Conservation (phyloP, 2,888 invertebrate genomes). For the Boloria euphrosyne region DNA sequence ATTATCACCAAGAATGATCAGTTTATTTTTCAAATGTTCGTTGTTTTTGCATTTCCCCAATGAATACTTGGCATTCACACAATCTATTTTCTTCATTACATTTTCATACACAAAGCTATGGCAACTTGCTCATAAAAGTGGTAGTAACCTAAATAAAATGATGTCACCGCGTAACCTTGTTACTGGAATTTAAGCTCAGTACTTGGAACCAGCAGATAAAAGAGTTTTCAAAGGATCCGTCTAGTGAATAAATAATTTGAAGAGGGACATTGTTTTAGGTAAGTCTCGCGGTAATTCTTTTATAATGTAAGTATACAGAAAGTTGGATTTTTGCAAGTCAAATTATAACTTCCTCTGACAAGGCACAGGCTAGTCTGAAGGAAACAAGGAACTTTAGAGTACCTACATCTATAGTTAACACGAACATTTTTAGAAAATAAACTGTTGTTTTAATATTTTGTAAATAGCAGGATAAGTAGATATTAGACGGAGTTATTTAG, state of each 20-base stretch:
- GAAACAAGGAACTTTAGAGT: no score
- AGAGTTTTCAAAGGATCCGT: conserved; percentile 9
- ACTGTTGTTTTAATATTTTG: no score
- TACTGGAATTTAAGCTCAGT: conserved; percentile 15
- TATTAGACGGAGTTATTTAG: no score
- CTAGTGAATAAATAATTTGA: neutral
- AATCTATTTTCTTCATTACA: conserved; percentile 18
- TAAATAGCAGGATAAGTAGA: no score
- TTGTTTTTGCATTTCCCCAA: conserved; percentile 1
- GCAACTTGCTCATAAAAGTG: conserved; percentile 28
- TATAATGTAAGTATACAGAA: no score
- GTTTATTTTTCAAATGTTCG: no score
- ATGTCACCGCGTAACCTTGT: conserved; percentile 29
- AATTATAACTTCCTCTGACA: no score
- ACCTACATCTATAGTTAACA: no score
- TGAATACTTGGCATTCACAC: conserved; percentile 18
- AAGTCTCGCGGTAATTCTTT: neutral
- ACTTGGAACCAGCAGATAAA: neutral
- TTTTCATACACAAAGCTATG: conserved; percentile 21
- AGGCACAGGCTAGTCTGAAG: no score
- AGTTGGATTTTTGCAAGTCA: no score
- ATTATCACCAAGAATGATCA: no score
- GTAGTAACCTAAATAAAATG: conserved; percentile 36
- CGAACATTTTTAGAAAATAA: no score
- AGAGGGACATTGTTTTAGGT: conserved; percentile 3